Percentiles rank a stretch among this genome's conserved stretches.
These are phyloP conservation scores for Pantelozetes paolii DNA, from an alignment of 2,888 invertebrate genomes.

Conservation along the genomic window DNA sequence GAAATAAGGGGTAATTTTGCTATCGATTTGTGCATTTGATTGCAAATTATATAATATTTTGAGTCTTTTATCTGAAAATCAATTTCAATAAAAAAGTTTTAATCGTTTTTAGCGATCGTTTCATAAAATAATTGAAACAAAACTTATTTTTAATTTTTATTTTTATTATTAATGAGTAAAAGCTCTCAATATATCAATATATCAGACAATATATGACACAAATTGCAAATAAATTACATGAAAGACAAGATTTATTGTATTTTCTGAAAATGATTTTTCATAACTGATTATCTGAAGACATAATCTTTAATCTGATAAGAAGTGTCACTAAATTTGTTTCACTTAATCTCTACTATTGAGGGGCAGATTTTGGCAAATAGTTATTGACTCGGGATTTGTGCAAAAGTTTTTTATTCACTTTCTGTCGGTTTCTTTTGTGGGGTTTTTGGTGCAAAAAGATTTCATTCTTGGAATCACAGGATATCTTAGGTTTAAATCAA, in stretches of 20 bases:
- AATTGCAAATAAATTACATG: too few species aligned
- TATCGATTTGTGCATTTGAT: background rate
- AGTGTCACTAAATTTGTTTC: background rate
- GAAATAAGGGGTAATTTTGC: too few species aligned
- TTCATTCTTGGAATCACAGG: background rate
- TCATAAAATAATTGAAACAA: background rate
- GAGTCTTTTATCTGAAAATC: background rate
- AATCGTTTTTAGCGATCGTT: background rate
- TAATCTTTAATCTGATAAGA: background rate
- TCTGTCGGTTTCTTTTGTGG: background rate
- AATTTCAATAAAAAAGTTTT: too few species aligned
- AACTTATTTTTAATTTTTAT: too few species aligned
- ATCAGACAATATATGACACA: too few species aligned
- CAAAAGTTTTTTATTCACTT: background rate
- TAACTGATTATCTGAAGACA: background rate
- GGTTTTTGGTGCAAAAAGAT: background rate
- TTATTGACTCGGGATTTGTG: too few species aligned
- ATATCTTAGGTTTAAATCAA: background rate
- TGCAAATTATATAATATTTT: background rate
- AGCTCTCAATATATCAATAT: too few species aligned
- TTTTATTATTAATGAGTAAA: too few species aligned
- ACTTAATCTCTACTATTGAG: background rate
- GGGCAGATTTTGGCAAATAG: too few species aligned
- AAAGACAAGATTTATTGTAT: background rate
- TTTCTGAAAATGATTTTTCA: too few species aligned